These are phyloP conservation scores for Drosophila lacertosa DNA, from an alignment of 1,140 invertebrate genomes.

Conservation along the genomic window DNA sequence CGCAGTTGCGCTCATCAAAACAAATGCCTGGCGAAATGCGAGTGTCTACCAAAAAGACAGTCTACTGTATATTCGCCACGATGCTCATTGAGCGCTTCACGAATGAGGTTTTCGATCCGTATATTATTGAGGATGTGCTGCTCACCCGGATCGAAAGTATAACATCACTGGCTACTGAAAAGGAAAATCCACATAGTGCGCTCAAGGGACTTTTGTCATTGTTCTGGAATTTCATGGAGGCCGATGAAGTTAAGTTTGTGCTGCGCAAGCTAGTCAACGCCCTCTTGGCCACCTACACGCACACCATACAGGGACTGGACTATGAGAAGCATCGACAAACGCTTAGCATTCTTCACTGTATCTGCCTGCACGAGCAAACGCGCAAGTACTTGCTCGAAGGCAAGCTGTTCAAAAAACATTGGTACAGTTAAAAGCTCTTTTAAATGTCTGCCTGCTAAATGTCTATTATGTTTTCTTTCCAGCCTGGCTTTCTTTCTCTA, in stretches of 20 bases:
- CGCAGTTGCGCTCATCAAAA: conserved; percentile 3
- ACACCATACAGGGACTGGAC: conserved; percentile 86
- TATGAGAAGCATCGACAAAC: conserved; percentile 86
- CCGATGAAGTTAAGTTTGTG: conserved; percentile 87
- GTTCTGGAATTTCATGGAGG: conserved; percentile 89
- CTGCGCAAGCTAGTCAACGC: conserved; percentile 86
- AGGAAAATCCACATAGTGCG: conserved; percentile 57
- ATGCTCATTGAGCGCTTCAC: conserved; percentile 86
- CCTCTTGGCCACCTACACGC: conserved; percentile 86
- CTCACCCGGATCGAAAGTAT: conserved; percentile 84
- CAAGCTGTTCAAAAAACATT: conserved; percentile 84
- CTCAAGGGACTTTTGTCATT: conserved; percentile 84
- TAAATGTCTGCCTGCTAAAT: background rate
- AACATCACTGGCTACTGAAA: conserved; percentile 55
- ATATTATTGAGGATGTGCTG: conserved; percentile 86
- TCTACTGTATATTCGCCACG: conserved; percentile 85
- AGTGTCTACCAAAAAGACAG: conserved; percentile 82
- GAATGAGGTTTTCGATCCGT: conserved; percentile 85
- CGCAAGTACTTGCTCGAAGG: conserved; percentile 75
- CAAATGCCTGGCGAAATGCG: conserved; percentile 34
- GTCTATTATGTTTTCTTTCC: background rate
- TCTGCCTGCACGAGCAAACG: conserved; percentile 84
- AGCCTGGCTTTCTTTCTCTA: conserved; percentile 81
- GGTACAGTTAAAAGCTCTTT: conserved; percentile 68
- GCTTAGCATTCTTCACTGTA: conserved; percentile 84